A percentile compares a stretch with the other conserved stretches of the same genome.
Conservation (phyloP, 1,140 invertebrate genomes). For the Penaeus japonicus region DNA sequence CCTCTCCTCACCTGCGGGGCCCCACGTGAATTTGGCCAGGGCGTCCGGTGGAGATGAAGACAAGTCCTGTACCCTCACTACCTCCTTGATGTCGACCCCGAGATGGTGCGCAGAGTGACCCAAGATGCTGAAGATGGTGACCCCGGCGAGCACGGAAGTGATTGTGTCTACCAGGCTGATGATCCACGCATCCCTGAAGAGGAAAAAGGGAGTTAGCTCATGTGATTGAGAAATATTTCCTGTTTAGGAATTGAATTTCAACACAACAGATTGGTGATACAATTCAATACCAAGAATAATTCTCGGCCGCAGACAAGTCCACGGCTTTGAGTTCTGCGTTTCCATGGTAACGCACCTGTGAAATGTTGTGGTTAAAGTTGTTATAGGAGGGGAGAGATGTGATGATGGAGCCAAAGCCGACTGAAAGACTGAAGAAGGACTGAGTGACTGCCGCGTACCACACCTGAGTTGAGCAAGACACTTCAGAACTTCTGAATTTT, state of each 20-base stretch:
- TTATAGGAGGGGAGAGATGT: slow-evolving; percentile 88
- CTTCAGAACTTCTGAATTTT: too few relatives aligned
- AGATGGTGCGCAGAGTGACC: slow-evolving; percentile 64
- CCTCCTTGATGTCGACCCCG: slow-evolving; percentile 69
- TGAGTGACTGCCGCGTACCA: slow-evolving; percentile 88
- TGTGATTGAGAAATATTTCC: too few relatives aligned
- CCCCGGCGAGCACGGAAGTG: slow-evolving; percentile 83
- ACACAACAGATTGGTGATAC: too few relatives aligned
- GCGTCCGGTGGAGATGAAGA: slow-evolving; percentile 84
- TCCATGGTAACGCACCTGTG: slow-evolving; percentile 71
- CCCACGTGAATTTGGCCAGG: slow-evolving; percentile 79
- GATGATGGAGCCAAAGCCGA: slow-evolving; percentile 78
- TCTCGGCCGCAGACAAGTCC: too few relatives aligned
- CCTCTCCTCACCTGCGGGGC: slow-evolving; percentile 73
- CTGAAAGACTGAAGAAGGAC: slow-evolving; percentile 82
- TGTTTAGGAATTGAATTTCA: too few relatives aligned
- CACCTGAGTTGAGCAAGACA: slow-evolving; percentile 68
- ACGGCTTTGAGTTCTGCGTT: too few relatives aligned
- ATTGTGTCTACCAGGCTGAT: slow-evolving; percentile 67
- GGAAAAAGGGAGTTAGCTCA: neutral
- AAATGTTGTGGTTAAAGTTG: slow-evolving; percentile 81
- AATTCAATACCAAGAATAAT: too few relatives aligned
- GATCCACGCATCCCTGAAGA: slow-evolving; percentile 66
- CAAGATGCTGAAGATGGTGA: slow-evolving; percentile 86
- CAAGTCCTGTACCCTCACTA: slow-evolving; percentile 76